phyloP scores from a whole-genome alignment of 2,888 invertebrate genomes.

The Sinelater perroti region DNA sequence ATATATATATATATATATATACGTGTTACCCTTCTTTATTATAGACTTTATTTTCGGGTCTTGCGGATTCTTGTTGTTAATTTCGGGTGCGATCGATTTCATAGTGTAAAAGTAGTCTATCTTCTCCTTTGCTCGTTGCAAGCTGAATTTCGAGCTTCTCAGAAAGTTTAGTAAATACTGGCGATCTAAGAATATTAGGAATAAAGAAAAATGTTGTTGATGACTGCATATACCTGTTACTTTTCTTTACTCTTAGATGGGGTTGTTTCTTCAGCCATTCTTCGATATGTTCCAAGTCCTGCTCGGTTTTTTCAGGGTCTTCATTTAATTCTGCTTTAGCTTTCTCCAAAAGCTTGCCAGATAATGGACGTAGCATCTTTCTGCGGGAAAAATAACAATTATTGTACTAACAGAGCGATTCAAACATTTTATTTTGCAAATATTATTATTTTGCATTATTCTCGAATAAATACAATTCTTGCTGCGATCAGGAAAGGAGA shows the following conservation, averaged over 20 bases:
- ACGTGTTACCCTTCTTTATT: constrained; percentile 59
- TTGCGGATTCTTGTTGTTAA: constrained; percentile 56
- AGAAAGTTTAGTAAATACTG: constrained; percentile 70
- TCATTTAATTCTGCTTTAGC: constrained; percentile 66
- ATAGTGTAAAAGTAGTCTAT: constrained; percentile 68
- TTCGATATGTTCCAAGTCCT: constrained; percentile 64
- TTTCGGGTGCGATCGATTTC: constrained; percentile 63
- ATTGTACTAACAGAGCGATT: no score
- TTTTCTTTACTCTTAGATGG: constrained; percentile 66
- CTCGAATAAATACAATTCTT: no score
- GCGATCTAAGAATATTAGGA: constrained; percentile 66
- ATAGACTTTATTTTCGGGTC: constrained; percentile 47
- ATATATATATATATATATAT: no score
- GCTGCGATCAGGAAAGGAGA: no score
- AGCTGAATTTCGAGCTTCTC: constrained; percentile 70
- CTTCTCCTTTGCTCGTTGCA: constrained; percentile 70
- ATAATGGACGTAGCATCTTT: constrained; percentile 29
- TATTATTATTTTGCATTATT: no score
- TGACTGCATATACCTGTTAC: no score
- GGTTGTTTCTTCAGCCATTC: constrained; percentile 68
- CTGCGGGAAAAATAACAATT: no score
- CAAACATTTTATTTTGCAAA: no score
- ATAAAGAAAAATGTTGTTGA: no score
- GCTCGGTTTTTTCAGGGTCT: constrained; percentile 60
- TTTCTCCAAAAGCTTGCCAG: constrained; percentile 62